phyloP scores from a whole-genome alignment of 2,888 invertebrate species.

The Agonopterix heracliana region DNA sequence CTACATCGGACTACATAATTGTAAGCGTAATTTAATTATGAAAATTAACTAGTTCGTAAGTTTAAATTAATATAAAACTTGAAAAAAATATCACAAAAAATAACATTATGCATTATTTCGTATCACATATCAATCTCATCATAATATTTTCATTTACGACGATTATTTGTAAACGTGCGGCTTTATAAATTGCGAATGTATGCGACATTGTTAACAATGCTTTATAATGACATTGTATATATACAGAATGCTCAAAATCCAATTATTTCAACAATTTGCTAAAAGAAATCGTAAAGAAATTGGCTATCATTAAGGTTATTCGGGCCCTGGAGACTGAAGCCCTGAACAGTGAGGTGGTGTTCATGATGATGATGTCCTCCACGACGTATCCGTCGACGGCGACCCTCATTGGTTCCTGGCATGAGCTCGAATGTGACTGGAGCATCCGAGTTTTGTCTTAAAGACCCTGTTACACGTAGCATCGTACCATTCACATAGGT shows the following conservation, averaged over 20 bases:
- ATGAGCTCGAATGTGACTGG: too few relatives aligned
- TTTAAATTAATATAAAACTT: constrained; percentile 33
- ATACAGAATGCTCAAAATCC: constrained; percentile 30
- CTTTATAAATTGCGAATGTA: constrained; percentile 44
- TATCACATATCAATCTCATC: constrained; percentile 13
- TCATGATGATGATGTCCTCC: too few relatives aligned
- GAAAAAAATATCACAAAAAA: constrained; percentile 31
- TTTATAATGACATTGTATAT: constrained; percentile 47
- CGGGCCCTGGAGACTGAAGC: too few relatives aligned
- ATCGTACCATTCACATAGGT: too few relatives aligned
- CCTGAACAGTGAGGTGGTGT: too few relatives aligned
- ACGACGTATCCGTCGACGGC: too few relatives aligned
- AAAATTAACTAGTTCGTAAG: constrained; percentile 59
- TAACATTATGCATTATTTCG: constrained; percentile 19
- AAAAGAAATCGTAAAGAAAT: constrained; percentile 23
- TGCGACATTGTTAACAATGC: constrained; percentile 36
- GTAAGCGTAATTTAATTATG: constrained; percentile 57
- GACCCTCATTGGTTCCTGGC: too few relatives aligned
- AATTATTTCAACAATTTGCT: constrained; percentile 10
- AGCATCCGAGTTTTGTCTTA: too few relatives aligned
- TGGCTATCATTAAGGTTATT: background rate
- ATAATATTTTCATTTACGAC: constrained; percentile 19
- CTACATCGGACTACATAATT: constrained; percentile 38
- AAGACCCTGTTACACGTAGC: too few relatives aligned
- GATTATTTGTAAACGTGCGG: constrained; percentile 41